phyloP scores from a whole-genome alignment of 2,113 vertebrate genomes.

The Ophiodon elongatus region DNA sequence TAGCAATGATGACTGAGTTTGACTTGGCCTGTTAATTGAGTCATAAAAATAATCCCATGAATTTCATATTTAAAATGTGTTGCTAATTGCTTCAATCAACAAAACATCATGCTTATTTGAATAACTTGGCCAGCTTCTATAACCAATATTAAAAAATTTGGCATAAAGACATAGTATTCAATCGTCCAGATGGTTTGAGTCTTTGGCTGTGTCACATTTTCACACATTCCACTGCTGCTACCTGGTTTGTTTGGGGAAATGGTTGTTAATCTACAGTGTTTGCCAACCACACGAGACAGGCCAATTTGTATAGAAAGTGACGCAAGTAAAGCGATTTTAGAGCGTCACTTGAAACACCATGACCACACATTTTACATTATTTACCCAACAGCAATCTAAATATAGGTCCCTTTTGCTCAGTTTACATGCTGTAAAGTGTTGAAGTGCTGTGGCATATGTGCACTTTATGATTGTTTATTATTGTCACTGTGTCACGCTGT shows the following conservation, averaged over 20 bases:
- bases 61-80: not conserved
- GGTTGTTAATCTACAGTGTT: slow-evolving; percentile 8
- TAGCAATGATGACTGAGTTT: not conserved
- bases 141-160: not conserved
- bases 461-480: slow-evolving; percentile 18
- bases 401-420: not conserved
- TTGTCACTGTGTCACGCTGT: no score
- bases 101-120: not conserved
- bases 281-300: slow-evolving; percentile 5
- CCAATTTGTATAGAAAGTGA: slow-evolving; percentile 35
- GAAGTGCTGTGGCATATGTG: slow-evolving; percentile 13
- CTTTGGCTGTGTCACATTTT: not conserved
- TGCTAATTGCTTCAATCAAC: not conserved
- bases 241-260: not conserved
- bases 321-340: slow-evolving; percentile 16
- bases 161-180: not conserved
- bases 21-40: not conserved
- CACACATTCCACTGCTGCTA: not conserved
- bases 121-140: not conserved
- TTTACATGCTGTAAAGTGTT: not conserved
- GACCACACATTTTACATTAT: slow-evolving; percentile 6
- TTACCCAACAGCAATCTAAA: slow-evolving; percentile 14
- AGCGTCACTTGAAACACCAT: slow-evolving; percentile 15
- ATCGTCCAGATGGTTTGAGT: not conserved
- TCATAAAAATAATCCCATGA: not conserved